These are phyloP conservation scores for Agriotes lineatus DNA, from an alignment of 2,888 invertebrate species.

Conservation along the genomic window DNA sequence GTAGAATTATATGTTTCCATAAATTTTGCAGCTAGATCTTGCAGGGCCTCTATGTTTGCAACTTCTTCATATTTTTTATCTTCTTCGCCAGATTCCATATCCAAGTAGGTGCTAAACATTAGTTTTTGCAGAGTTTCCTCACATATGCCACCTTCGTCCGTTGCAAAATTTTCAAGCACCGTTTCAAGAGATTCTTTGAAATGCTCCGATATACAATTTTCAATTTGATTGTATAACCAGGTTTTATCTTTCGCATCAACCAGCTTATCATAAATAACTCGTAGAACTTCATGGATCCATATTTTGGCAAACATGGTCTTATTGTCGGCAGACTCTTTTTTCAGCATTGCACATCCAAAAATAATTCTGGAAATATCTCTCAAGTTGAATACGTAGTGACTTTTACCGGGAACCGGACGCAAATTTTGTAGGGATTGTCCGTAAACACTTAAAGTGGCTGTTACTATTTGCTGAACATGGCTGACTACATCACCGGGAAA, in stretches of 20 bases:
- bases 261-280: conserved; percentile 87
- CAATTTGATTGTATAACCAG: too few species aligned
- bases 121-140: conserved; percentile 75
- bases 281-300: conserved; percentile 87
- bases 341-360: conserved; percentile 85
- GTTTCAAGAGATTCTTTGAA: conserved; percentile 86
- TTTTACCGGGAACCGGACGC: conserved; percentile 86
- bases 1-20: conserved; percentile 84
- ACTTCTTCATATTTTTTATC: conserved; percentile 90
- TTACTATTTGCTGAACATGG: conserved; percentile 78
- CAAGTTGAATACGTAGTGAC: conserved; percentile 88
- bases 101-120: conserved; percentile 91
- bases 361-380: conserved; percentile 87
- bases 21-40: conserved; percentile 74
- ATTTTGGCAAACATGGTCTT: conserved; percentile 79
- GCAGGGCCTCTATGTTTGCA: conserved; percentile 76
- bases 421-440: conserved; percentile 76
- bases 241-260: conserved; percentile 60
- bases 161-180: conserved; percentile 78
- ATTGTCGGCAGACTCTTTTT: conserved; percentile 80
- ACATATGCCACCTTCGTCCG: conserved; percentile 69
- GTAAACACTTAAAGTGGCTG: conserved; percentile 87
- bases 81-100: conserved; percentile 82
- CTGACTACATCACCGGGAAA: conserved; percentile 82
- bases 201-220: conserved; percentile 61